These are phyloP conservation scores for Toxonevra muliebris DNA, from an alignment of 2,888 invertebrate genomes.

Conservation along the genomic window DNA sequence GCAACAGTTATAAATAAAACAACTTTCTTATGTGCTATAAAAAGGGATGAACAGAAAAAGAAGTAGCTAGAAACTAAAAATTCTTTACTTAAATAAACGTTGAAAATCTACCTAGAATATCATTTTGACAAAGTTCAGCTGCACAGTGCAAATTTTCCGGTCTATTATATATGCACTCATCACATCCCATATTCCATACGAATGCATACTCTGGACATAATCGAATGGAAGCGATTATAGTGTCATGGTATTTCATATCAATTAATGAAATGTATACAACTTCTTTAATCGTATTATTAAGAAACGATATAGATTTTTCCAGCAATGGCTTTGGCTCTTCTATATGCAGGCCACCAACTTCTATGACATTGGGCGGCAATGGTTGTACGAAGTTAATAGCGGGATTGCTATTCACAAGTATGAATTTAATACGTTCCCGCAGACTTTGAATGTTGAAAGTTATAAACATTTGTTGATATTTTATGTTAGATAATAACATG, in stretches of 20 bases:
- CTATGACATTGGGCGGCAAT: constrained; percentile 58
- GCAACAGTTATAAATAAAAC: constrained; percentile 56
- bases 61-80: no score
- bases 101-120: constrained; percentile 46
- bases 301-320: constrained; percentile 47
- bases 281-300: constrained; percentile 52
- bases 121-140: constrained; percentile 44
- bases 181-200: constrained; percentile 59
- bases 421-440: constrained; percentile 40
- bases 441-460: neutral
- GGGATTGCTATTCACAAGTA: constrained; percentile 58
- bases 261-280: constrained; percentile 58
- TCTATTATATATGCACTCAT: constrained; percentile 40
- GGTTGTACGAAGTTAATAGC: constrained; percentile 55
- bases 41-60: no score
- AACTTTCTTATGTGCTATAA: constrained; percentile 47
- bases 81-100: no score
- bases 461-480: no score
- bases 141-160: constrained; percentile 43
- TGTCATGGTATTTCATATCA: constrained; percentile 45
- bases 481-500: no score
- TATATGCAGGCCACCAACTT: constrained; percentile 62
- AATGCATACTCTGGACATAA: constrained; percentile 56
- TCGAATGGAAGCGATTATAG: constrained; percentile 43
- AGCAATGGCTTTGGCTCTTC: constrained; percentile 48